A percentile compares a stretch with the other conserved stretches of the same genome.
phyloP scores from a whole-genome alignment of 1,140 invertebrate species.

The Phymorhynchus buccinoides region DNA sequence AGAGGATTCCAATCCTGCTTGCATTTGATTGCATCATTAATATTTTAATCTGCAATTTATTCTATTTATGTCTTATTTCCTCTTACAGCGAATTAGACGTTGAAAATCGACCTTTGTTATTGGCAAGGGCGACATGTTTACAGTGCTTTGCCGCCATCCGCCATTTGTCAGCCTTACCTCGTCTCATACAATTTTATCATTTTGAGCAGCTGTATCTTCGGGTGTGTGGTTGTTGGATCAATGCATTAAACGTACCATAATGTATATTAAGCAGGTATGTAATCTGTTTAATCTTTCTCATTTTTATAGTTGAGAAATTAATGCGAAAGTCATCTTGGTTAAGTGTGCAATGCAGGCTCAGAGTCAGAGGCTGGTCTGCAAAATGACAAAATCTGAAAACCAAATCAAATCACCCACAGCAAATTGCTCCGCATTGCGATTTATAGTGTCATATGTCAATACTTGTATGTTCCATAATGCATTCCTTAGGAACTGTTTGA shows the following conservation, averaged over 20 bases:
- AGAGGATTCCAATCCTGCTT: neutral
- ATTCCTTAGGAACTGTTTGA: too few relatives aligned
- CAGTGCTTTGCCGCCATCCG: slow-evolving; percentile 5
- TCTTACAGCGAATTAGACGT: neutral
- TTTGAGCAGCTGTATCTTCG: neutral
- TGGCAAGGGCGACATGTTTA: neutral
- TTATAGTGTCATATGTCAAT: too few relatives aligned
- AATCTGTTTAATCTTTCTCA: too few relatives aligned
- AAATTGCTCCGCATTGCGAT: too few relatives aligned
- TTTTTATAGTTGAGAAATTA: too few relatives aligned
- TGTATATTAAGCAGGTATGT: slow-evolving; percentile 8
- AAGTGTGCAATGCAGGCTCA: too few relatives aligned
- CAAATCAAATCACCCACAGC: too few relatives aligned
- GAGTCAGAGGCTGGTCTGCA: too few relatives aligned
- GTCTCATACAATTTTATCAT: neutral
- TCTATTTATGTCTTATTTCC: neutral
- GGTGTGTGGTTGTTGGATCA: neutral
- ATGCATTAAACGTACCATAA: neutral
- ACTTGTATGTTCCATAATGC: too few relatives aligned
- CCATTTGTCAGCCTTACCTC: neutral
- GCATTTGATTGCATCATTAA: neutral
- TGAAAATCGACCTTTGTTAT: neutral
- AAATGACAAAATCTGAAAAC: too few relatives aligned
- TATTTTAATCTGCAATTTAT: neutral
- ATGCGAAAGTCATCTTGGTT: too few relatives aligned